Conservation (phyloP, 2,113 vertebrate genomes). For the Probosciger aterrimus region DNA sequence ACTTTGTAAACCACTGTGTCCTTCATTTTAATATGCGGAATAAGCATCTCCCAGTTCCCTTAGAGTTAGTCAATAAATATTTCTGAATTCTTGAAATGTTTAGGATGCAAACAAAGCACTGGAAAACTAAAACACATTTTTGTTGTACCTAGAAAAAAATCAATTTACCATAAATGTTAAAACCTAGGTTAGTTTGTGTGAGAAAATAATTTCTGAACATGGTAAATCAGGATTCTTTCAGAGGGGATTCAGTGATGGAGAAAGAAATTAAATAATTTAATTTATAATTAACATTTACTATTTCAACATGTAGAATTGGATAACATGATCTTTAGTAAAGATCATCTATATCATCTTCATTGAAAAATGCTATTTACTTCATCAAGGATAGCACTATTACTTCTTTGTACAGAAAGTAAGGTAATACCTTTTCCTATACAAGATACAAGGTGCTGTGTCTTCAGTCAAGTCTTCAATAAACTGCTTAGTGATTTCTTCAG, state of each 20-base stretch:
- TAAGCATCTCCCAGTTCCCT: slow-evolving; percentile 16
- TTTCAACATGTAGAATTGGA: not conserved
- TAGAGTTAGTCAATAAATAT: slow-evolving; percentile 37
- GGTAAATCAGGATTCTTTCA: slow-evolving; percentile 10
- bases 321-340: not conserved
- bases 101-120: slow-evolving; percentile 26
- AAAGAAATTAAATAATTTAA: slow-evolving; percentile 48
- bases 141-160: not conserved
- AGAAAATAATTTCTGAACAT: slow-evolving; percentile 8
- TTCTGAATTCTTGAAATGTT: slow-evolving; percentile 55
- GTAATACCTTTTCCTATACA: slow-evolving; percentile 11
- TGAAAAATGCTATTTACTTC: slow-evolving; percentile 20
- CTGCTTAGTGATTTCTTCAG: not conserved
- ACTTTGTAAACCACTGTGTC: slow-evolving; percentile 25
- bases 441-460: slow-evolving; percentile 56
- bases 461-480: slow-evolving; percentile 13
- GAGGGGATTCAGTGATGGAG: not conserved
- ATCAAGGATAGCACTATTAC: not conserved
- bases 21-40: slow-evolving; percentile 51
- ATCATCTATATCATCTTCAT: slow-evolving; percentile 12
- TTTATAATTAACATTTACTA: slow-evolving; percentile 33
- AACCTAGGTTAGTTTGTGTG: not conserved
- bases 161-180: not conserved
- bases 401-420: slow-evolving; percentile 18
- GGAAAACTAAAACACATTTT: slow-evolving; percentile 27